Evolutionary conservation across 2,113 vertebrate genomes (phyloP), one percentile per base, ranked within the genome.

Genomic region (Ochotona princeps): DNA sequence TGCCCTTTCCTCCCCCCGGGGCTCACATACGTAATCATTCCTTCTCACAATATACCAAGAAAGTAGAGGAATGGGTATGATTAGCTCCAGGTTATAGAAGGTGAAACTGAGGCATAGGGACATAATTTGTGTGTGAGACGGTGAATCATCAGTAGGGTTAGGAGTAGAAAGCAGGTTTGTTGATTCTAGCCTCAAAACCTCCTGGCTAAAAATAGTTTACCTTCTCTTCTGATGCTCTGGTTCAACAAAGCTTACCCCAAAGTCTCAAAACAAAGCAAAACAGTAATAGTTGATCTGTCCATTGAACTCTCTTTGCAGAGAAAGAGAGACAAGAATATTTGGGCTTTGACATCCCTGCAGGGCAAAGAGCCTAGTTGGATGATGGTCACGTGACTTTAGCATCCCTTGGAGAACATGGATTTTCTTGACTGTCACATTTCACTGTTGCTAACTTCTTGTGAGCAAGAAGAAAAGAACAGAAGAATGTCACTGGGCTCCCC

Each of bases 41-140:
- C 54, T 91, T 91, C 89, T 83, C 35, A 83, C 5, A n/a, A 66
- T 75, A 38, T 17, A 47, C 28, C 7, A 38, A 82, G 57, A 67
- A 65, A 79, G 14, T 65, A n/a, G 47, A 85, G 30, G 47, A 67
- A 49, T 74, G 69, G 69, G 7, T 93, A 51, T 96, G 90, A 85
- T 94, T 91, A 80, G 92, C 57, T 80, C 80, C 2, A 32, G 14
- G 95, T 95, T 93, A 93, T 67, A 94, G 92, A 75, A 87, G 51
- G 78, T 78, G 57, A 96, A 94, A 94, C 84, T 65, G 74, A 97
- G 91, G 78, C 70, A n/a, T 44, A 28, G 49, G 84, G 86, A 84
- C 93, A 61, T 93, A 82, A 90, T 94, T 93, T 82, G 65, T 80
- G 23, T 86, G 84, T 67, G 75, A 66, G 66, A 23, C 51, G 44